Base-by-base conservation (phyloP, 2,113 vertebrate species). In the Tonatia bakeri region DNA sequence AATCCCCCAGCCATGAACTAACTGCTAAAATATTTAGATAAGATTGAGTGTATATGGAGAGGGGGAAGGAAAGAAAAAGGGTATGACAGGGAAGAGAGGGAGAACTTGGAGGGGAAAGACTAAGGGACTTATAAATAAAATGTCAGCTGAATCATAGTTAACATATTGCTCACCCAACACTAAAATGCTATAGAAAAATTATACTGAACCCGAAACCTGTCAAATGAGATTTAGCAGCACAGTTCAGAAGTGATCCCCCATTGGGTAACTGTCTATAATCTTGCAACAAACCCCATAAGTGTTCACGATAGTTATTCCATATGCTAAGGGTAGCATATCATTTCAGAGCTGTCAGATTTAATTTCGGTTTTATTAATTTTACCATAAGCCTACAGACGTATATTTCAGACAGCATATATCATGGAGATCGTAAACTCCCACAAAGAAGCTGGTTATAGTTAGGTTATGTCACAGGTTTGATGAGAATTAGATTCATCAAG, bases 361-460 rank as follows among this genome's bases (percentile, higher is more conserved):
- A 98, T 98, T 98, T 98, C 81, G 9, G 87, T 96, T 98, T 98
- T 98, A 98, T 98, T 99, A 98, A 98, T 98, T 98, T 98, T 98
- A 94, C 98, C 97, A 97, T 98, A 98, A 98, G 96, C 95, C 97
- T 97, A 93, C 97, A 97, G 97, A 97, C 92, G 40, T 98, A 97
- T 65, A 98, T 98, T 98, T 98, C 97, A 98, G 96, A 97, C 90
- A 89, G 81, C 96, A 87, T 98, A 97, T 97, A 98, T 98, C 98
- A 98, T 76, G 54, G 90, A 93, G 96, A 96, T 97, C 90, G 31
- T 96, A 97, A 97, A 98, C 95, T 82, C 95, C 96, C 95, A 98
- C 96, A 97, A 98, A 98, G 97, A 97, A 98, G 83, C 87, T 97
- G 75, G 97, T 90, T 95, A 94, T 93, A 96, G 91, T 7, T 15